phyloP scores from a whole-genome alignment of 2,113 vertebrate genomes.

The Harpagus bidentatus region DNA sequence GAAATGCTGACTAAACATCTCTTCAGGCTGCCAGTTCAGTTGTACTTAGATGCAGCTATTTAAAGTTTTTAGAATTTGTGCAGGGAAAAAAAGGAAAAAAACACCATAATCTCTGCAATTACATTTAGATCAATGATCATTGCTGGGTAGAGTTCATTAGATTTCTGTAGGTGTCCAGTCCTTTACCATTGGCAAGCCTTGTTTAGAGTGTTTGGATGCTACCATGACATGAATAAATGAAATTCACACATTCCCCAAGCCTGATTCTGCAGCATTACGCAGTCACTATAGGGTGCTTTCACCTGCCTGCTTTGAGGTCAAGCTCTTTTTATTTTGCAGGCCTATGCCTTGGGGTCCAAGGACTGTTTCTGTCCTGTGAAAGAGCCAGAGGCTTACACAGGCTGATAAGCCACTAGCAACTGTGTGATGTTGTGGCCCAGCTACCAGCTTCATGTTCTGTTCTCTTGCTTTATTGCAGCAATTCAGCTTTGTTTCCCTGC shows the following conservation, averaged over 20 bases:
- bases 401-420: background rate
- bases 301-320: background rate
- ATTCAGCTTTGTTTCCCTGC: slow-evolving; percentile 94
- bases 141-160: background rate
- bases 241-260: background rate
- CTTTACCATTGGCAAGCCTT: background rate
- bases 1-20: background rate
- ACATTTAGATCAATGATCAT: background rate
- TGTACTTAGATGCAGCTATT: background rate
- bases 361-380: background rate
- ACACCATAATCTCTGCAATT: background rate
- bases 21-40: background rate
- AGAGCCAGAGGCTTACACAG: background rate
- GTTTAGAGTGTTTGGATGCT: background rate
- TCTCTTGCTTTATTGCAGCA: slow-evolving; percentile 74
- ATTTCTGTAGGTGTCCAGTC: background rate
- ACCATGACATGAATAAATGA: background rate
- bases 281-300: background rate
- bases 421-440: background rate
- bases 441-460: background rate
- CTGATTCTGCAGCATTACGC: background rate
- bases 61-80: background rate
- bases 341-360: background rate
- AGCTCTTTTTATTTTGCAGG: background rate
- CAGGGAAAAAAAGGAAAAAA: too few relatives aligned